These are phyloP conservation scores for Chymomyza costata DNA, from an alignment of 1,140 invertebrate species.

Conservation along the genomic window DNA sequence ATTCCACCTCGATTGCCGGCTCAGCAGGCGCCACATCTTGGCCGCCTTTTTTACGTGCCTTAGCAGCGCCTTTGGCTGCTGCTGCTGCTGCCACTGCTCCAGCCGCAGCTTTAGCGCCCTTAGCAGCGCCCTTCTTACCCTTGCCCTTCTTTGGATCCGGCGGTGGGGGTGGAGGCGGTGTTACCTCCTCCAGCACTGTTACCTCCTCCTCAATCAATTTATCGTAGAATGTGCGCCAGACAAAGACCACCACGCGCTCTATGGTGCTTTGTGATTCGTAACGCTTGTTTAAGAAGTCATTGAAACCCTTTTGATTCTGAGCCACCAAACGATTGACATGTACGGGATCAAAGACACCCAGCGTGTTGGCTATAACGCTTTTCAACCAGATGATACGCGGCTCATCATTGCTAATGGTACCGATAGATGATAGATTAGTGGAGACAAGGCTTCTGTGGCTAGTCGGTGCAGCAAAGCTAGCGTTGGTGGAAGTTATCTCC, in stretches of 20 bases:
- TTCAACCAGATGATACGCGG: constrained; percentile 61
- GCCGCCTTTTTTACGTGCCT: constrained; percentile 54
- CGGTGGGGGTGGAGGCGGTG: constrained; percentile 26
- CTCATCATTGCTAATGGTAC: constrained; percentile 32
- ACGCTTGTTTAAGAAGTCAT: constrained; percentile 72
- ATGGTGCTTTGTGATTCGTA: constrained; percentile 74
- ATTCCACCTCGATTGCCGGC: constrained; percentile 29
- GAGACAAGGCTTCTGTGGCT: too few relatives aligned
- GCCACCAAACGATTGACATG: constrained; percentile 52
- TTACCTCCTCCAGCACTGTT: constrained; percentile 77
- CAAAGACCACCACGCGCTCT: constrained; percentile 75
- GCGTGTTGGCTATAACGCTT: constrained; percentile 52
- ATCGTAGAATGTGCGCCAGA: constrained; percentile 78
- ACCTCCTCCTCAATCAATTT: constrained; percentile 78
- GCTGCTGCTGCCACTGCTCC: constrained; percentile 21
- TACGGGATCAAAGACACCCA: constrained; percentile 65
- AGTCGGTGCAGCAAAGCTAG: too few relatives aligned
- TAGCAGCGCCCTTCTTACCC: constrained; percentile 49
- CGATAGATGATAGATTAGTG: constrained; percentile 5
- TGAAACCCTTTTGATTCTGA: constrained; percentile 38
- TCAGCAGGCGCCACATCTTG: constrained; percentile 63
- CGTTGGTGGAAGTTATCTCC: too few relatives aligned
- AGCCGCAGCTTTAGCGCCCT: constrained; percentile 42
- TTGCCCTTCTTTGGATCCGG: constrained; percentile 65
- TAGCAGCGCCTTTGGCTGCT: constrained; percentile 3